phyloP scores from a whole-genome alignment of 35 echinoderm and acorn worm species.

The Apostichopus parvimensis region DNA sequence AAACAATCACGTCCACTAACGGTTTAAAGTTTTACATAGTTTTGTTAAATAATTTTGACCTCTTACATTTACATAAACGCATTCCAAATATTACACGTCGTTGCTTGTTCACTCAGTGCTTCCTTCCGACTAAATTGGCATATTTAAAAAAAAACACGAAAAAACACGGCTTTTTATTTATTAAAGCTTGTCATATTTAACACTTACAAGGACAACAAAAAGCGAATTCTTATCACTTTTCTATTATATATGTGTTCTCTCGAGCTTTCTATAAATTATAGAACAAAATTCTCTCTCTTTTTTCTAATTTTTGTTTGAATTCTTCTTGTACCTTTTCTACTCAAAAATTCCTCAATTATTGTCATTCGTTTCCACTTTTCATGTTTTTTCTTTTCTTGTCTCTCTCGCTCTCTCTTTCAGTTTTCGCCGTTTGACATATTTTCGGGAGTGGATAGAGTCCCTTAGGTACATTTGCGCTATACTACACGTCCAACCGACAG shows the following conservation, averaged over 20 bases:
- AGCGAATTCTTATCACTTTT: background rate
- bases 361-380: slow-evolving; percentile 1
- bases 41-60: too few species aligned
- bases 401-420: background rate
- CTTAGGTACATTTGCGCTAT: background rate
- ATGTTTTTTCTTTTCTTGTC: background rate
- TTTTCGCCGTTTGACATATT: background rate
- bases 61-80: too few species aligned
- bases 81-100: too few species aligned
- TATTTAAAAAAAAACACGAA: background rate
- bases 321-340: too few species aligned
- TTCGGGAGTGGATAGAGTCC: background rate
- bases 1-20: too few species aligned
- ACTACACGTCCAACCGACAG: background rate
- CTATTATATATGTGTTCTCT: background rate
- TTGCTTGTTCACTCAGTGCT: too few species aligned
- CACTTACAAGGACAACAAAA: slow-evolving; percentile 7
- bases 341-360: background rate
- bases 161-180: background rate
- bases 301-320: background rate
- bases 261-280: background rate
- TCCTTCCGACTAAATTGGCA: background rate
- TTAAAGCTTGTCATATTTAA: background rate
- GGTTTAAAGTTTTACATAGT: too few species aligned
- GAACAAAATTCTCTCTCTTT: background rate